Base-by-base conservation (phyloP, 2,113 vertebrate genomes). In the Ramphastos sulfuratus region DNA sequence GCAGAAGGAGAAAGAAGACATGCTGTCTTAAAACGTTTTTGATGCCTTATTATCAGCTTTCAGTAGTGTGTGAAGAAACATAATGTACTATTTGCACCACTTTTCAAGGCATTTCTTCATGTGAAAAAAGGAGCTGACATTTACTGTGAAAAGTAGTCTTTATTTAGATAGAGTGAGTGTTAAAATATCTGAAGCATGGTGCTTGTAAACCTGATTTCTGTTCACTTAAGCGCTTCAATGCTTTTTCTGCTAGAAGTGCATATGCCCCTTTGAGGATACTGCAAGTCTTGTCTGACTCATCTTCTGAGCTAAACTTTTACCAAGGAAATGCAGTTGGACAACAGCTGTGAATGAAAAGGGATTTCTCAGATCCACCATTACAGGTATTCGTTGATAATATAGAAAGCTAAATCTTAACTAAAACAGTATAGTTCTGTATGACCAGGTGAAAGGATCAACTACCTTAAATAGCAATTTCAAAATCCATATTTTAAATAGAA, bases 141-240 rank as follows among this genome's bases (percentile, higher is more conserved):
- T 92, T 93, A 80, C 82, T 90, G 93, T 91, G 89, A 42, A 91
- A 93, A 88, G 66, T 79, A 52, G 27, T 67, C 82, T 96, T 77
- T 63, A 83, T 90, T 94, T 95, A 96, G 92, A 91, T 72, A 65
- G 33, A 89, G 3, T 63, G 35, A 78, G 48, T 79, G 61, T 77
- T 95, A 96, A 97, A 96, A 89, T 82, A 89, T 60, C 70, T 77
- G 93, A 73, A 73, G 27, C n/a, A 48, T 18, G 5, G 16, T 82
- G 54, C 52, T 91, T 96, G 39, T 55, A 94, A 96, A 95, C 42
- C 33, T 73, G 73, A 91, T 94, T 95, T 59, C 42, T 88, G 23
- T 78, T 96, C 91, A 92, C 46, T 96, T 95, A 96, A 87, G 77
- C 81, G 81, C 63, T 67, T 93, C 76, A 73, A 12, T 61, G 69